Base-by-base conservation (phyloP, 1,140 invertebrate genomes). In the Lepidurus packardi region DNA sequence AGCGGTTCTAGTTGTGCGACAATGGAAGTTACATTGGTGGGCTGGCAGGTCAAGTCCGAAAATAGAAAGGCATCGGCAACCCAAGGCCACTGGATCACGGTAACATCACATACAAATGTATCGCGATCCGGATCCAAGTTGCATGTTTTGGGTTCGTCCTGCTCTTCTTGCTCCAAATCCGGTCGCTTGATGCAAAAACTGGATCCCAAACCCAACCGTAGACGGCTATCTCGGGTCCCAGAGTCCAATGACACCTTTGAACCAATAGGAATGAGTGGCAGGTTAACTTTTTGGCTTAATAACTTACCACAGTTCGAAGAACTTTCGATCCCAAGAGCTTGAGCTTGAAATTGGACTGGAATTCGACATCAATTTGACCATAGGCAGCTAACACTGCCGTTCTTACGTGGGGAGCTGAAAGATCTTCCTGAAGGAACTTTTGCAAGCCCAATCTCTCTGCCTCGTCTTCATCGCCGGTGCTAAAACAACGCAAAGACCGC, bases 1-100 rank as follows among this genome's bases (percentile, higher is more conserved):
- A 77, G 24, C 75, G 43, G 47, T 77, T 45, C 73, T 25, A 78
- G 43, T 44, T 74, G 53, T 21, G 73, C 73, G 41, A 9, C 43
- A 47, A 78, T 78, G 41, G 21, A 9, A 1, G 16, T 45, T 25
- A 75, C 74, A 25, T 43, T 78, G 73, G 78, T 74, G 10, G 78
- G 73, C 11, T 47, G 21, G 47, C 78, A 78, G 73, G 65, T 42
- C 24, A 78, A 74, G 24, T 78, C 78, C 4, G 78, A 78, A 74
- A 78, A 78, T n/a, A 78, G 43, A 45, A 75, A 78, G n/a, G 34
- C 73, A 43, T 78, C 78, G 43, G 73, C 6, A 6, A 78, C 43
- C 78, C 78, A 78, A 47, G 78, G 78, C 78, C 78, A 78, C n/a
- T 78, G 78, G n/a, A 73, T 78, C 42, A 78, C 65, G 5, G 73